Conservation (phyloP, 2,888 invertebrate species). For the Epiperipatus broadwayi region DNA sequence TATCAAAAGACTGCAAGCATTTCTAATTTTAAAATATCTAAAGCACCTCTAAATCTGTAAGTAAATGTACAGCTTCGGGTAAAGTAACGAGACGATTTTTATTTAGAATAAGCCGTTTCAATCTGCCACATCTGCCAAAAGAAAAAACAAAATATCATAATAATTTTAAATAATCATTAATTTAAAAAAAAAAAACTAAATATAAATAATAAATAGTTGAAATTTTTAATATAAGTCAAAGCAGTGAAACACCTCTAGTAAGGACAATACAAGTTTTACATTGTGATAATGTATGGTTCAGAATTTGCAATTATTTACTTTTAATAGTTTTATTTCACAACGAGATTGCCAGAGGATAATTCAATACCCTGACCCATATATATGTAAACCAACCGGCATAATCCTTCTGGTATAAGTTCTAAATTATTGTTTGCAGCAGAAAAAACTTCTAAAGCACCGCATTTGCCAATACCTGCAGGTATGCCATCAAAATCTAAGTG, state of each 20-base stretch:
- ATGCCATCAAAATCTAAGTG: conserved; percentile 89
- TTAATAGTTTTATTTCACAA: too few relatives aligned
- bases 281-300: too few relatives aligned
- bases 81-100: conserved; percentile 83
- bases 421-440: conserved; percentile 85
- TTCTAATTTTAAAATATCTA: too few relatives aligned
- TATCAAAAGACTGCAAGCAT: too few relatives aligned
- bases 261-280: too few relatives aligned
- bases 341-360: too few relatives aligned
- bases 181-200: background rate
- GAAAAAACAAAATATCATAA: conserved; percentile 4
- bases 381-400: conserved; percentile 83
- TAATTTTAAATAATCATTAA: background rate
- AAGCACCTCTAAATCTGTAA: conserved; percentile 64
- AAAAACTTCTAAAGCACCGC: conserved; percentile 77
- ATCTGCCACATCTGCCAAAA: conserved; percentile 65
- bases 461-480: conserved; percentile 90
- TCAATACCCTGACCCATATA: too few relatives aligned
- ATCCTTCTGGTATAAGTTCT: conserved; percentile 95
- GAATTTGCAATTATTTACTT: too few relatives aligned
- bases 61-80: conserved; percentile 87
- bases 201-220: too few relatives aligned
- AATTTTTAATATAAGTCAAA: too few relatives aligned
- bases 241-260: too few relatives aligned
- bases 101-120: conserved; percentile 78